phyloP scores from a whole-genome alignment of 2,797 vertebrate species.

The Atherinosoma microstoma region DNA sequence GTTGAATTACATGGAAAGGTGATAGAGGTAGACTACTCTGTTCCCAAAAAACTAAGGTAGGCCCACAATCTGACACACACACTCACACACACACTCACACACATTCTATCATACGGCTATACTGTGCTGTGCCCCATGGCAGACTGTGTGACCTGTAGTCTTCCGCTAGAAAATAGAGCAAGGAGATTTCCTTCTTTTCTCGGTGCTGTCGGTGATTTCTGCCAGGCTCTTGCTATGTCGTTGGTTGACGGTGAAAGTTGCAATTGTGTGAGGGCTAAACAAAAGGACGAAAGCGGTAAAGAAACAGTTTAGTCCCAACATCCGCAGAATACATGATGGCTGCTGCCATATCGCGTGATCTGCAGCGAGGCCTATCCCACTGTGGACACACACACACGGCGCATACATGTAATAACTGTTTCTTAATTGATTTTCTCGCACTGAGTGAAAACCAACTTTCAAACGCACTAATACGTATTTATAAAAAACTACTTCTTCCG shows the following conservation, averaged over 20 bases:
- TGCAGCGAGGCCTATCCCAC: constrained; percentile 54
- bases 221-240: constrained; percentile 5
- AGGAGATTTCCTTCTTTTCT: constrained; percentile 36
- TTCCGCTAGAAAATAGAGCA: constrained; percentile 74
- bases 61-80: constrained; percentile 52
- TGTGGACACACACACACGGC: constrained; percentile 10
- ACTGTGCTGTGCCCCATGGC: constrained; percentile 57
- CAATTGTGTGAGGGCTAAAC: constrained; percentile 23
- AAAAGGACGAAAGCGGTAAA: constrained; percentile 41
- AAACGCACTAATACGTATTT: neutral
- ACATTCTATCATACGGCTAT: constrained; percentile 48
- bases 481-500: no score
- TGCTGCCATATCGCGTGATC: constrained; percentile 66
- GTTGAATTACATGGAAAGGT: constrained; percentile 95
- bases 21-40: constrained; percentile 97
- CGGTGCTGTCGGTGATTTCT: constrained; percentile 17
- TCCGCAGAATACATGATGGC: constrained; percentile 52
- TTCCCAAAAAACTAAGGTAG: constrained; percentile 97
- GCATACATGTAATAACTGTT: constrained; percentile 10
- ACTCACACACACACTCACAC: constrained; percentile 18
- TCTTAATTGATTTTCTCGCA: constrained; percentile 36
- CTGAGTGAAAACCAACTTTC: neutral
- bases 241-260: constrained; percentile 17
- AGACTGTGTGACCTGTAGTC: constrained; percentile 72
- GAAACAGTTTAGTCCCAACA: constrained; percentile 37